Evolutionary conservation across 2,797 vertebrate genomes (phyloP), one percentile per base, ranked within the genome.

Genomic region (Momotus momota): DNA sequence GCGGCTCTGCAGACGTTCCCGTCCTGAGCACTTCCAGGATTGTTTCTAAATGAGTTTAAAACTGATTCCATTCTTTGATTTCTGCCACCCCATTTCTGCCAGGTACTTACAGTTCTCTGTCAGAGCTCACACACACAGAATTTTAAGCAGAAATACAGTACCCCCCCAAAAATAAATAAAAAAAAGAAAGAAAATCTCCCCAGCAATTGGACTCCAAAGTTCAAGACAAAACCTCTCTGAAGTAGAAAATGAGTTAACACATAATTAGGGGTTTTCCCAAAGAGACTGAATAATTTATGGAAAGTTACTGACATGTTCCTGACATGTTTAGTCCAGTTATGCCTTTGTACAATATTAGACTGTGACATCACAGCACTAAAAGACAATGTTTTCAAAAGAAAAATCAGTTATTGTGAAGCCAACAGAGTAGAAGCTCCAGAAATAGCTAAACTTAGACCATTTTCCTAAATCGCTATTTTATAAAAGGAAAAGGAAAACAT

Each of bases 191-290:
- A 74, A 92, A 90, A 89, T 38, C 70, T 96, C 66, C 77, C 48
- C 66, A 91, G 90, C 58, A 86, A 75, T 26, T 94, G 86, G 90
- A 90, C 72, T 83, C 83, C 3, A 3, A 89, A 90, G 82, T 73
- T 94, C 78, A 93, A 94, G 92, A 90, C 51, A 93, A 88, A 94
- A 89, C 55, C 70, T 26, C 94, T 96, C 93, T 96, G 95, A 96
- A 96, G 89, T 77, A 87, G 91, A 96, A 97, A 95, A 97, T 94
- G 94, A 97, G 90, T 87, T 94, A 97, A 92, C 88, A 94, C 93
- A 92, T 95, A 96, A 95, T 95, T 94, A 96, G 95, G 96, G 96
- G 94, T 92, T 97, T 97, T 97, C 96, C 96, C 96, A 95, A 95
- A 80, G 95, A 96, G 91, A 57, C 79, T 64, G 94, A 94, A 96